Evolutionary conservation across 1,140 invertebrate species (phyloP).

Genomic region (Drosophila erecta): DNA sequence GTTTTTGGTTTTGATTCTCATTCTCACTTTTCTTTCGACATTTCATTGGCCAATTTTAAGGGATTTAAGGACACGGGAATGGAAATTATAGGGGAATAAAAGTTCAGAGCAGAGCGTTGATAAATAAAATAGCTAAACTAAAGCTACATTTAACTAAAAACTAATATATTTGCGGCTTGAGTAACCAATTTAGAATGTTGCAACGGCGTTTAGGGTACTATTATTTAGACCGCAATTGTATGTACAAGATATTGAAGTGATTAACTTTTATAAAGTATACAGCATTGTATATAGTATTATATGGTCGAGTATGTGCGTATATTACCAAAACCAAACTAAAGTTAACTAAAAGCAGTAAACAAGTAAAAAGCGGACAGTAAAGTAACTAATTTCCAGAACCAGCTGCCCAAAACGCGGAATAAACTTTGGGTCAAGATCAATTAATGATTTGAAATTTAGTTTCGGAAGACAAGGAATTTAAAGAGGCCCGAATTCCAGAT

Average conservation of each 20-base stretch:
- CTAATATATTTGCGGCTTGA: not conserved
- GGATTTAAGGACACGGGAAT: not conserved
- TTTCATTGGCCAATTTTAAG: slow-evolving; percentile 32
- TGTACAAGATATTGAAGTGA: not conserved
- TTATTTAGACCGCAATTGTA: slow-evolving; percentile 1
- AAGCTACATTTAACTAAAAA: slow-evolving; percentile 3
- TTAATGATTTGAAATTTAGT: not conserved
- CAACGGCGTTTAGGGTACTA: not conserved
- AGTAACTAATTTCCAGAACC: not conserved
- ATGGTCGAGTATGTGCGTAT: slow-evolving; percentile 1
- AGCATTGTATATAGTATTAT: not conserved
- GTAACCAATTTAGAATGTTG: not conserved
- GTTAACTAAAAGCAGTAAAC: slow-evolving; percentile 8
- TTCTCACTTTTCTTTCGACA: not conserved
- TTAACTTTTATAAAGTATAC: not conserved
- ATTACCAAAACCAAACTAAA: slow-evolving; percentile 32
- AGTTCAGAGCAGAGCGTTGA: slow-evolving; percentile 22
- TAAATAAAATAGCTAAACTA: slow-evolving; percentile 19
- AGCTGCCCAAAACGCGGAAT: not conserved
- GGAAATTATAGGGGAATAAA: slow-evolving; percentile 1
- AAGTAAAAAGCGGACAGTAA: slow-evolving; percentile 5
- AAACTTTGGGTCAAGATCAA: not conserved
- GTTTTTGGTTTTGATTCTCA: slow-evolving; percentile 16
- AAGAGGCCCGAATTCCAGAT: not conserved
- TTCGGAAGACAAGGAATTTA: not conserved